A percentile compares a stretch with the other conserved stretches of the same genome.
Evolutionary conservation across 2,888 invertebrate genomes (phyloP).

Genomic region (Sesamia inferens): DNA sequence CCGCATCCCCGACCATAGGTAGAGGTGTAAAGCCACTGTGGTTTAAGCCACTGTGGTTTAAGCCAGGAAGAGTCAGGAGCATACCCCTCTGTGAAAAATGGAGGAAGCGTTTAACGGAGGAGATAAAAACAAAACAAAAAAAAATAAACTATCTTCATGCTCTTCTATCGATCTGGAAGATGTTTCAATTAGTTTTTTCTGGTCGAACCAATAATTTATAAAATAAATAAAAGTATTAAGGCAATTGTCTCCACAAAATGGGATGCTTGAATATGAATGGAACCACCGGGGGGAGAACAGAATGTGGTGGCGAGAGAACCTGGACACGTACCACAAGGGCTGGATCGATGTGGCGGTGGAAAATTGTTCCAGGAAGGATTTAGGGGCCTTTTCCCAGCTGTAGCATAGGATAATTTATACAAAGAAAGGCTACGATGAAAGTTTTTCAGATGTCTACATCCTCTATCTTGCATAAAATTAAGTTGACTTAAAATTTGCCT

Average conservation of each 20-base stretch:
- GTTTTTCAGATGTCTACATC: background rate
- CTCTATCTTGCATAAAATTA: background rate
- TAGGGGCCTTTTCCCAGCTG: too few relatives aligned
- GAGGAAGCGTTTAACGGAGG: too few relatives aligned
- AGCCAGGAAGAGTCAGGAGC: too few relatives aligned
- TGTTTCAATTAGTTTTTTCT: background rate
- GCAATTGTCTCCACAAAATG: background rate
- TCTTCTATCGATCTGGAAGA: background rate
- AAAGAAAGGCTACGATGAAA: background rate
- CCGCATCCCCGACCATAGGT: too few relatives aligned
- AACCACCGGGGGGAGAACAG: too few relatives aligned
- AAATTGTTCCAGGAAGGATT: too few relatives aligned
- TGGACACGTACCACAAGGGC: background rate
- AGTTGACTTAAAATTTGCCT: background rate
- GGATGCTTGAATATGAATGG: background rate
- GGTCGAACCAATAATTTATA: background rate
- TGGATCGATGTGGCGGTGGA: background rate
- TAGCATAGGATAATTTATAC: too few relatives aligned
- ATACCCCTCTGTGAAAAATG: too few relatives aligned
- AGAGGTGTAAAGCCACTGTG: too few relatives aligned
- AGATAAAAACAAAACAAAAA: too few relatives aligned
- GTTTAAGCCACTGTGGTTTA: too few relatives aligned
- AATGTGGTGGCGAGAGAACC: background rate
- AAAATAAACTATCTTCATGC: too few relatives aligned
- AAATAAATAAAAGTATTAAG: background rate